A percentile compares a stretch with the other conserved stretches of the same genome.
These are phyloP conservation scores for Podarcis raffonei DNA, from an alignment of 2,113 vertebrate genomes.

Conservation along the genomic window DNA sequence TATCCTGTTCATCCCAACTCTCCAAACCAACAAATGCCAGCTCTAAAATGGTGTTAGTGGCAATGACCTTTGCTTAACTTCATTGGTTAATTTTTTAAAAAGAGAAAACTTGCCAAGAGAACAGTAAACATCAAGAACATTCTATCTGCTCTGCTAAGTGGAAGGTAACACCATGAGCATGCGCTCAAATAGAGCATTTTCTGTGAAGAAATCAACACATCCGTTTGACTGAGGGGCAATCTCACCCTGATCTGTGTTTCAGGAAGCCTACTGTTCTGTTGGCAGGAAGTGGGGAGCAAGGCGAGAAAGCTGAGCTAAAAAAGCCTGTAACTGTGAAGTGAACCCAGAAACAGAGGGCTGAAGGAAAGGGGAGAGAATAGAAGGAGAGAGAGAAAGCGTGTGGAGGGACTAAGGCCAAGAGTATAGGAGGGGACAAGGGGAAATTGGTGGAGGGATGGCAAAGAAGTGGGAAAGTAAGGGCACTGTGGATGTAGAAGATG, in stretches of 20 bases:
- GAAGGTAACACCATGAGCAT: background rate
- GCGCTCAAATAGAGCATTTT: background rate
- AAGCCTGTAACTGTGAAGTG: background rate
- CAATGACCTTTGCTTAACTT: background rate
- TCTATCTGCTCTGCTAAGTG: background rate
- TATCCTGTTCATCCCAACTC: background rate
- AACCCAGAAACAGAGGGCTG: background rate
- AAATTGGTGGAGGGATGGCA: background rate
- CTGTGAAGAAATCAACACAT: background rate
- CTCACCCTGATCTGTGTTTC: background rate
- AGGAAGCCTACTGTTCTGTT: background rate
- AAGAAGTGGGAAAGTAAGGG: background rate
- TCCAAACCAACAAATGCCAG: background rate
- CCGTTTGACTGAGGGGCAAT: background rate
- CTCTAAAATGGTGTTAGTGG: background rate
- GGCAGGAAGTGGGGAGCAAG: background rate
- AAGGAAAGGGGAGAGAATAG: background rate
- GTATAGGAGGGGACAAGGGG: background rate
- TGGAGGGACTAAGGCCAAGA: background rate
- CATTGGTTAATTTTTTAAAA: background rate
- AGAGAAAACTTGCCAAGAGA: background rate
- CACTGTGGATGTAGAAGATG: background rate
- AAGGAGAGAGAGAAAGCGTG: background rate
- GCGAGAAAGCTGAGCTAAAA: background rate
- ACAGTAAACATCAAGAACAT: background rate